Evolutionary conservation across 2,888 invertebrate genomes (phyloP).

Genomic region (Epinotia brunnichana): DNA sequence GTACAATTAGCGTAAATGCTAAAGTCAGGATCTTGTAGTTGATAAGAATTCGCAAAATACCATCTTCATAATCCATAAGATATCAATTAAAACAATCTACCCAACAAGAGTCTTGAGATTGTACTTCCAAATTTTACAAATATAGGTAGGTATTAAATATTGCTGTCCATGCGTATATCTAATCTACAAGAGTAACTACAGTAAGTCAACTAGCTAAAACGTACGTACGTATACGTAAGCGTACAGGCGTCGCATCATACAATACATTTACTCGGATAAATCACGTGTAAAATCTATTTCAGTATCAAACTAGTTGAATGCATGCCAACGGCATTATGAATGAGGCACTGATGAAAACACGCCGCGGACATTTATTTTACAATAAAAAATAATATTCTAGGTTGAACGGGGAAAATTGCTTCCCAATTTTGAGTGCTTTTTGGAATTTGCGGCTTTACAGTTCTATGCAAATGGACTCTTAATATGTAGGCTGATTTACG

Average conservation of each 20-base stretch:
- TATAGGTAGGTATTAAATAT: constrained; percentile 10
- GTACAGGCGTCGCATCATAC: constrained; percentile 18
- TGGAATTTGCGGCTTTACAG: background rate
- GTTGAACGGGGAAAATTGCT: background rate
- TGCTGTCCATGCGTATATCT: constrained; percentile 13
- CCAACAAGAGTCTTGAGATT: constrained; percentile 22
- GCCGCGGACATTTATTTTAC: constrained; percentile 2
- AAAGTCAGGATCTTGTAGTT: background rate
- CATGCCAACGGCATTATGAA: constrained; percentile 7
- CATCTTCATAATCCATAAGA: background rate
- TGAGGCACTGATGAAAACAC: constrained; percentile 16
- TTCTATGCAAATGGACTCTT: background rate
- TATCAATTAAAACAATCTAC: constrained; percentile 3
- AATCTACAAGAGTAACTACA: constrained; percentile 19
- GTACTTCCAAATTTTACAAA: constrained; percentile 32
- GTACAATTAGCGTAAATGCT: constrained; percentile 18
- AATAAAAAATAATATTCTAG: background rate
- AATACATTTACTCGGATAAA: constrained; percentile 12
- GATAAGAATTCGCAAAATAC: background rate
- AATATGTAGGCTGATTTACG: background rate
- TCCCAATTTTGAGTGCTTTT: background rate
- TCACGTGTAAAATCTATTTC: constrained; percentile 21
- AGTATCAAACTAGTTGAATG: constrained; percentile 17
- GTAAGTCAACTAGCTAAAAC: constrained; percentile 23
- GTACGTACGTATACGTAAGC: constrained; percentile 27